phyloP scores from a whole-genome alignment of 2,888 invertebrate genomes.

The Creontiades dilutus region DNA sequence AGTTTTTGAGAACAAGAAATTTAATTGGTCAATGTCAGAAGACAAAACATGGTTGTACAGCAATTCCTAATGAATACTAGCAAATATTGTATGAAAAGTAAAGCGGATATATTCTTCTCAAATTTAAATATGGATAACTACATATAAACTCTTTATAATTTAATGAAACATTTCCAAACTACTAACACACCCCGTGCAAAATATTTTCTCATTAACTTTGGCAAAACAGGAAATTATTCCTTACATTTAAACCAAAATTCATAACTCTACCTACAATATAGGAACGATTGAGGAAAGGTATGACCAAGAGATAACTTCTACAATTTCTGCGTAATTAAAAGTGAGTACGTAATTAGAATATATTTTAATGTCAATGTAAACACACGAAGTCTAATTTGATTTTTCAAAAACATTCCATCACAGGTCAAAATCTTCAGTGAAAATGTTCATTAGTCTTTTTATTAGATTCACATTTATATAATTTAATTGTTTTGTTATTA shows the following conservation, averaged over 20 bases:
- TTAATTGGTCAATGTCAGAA: neutral
- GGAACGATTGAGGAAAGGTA: neutral
- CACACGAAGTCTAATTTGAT: neutral
- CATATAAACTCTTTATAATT: neutral
- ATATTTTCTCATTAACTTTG: neutral
- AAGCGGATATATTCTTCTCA: neutral
- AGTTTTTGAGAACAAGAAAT: no score
- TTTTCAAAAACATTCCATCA: constrained; percentile 31
- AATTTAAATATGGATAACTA: neutral
- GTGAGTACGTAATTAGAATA: neutral
- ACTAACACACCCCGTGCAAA: neutral
- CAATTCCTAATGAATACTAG: no score
- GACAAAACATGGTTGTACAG: no score
- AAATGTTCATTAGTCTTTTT: constrained; percentile 20
- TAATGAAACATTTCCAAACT: neutral
- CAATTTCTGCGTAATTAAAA: neutral
- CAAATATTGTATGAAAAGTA: neutral
- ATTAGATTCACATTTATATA: neutral
- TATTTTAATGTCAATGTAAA: neutral
- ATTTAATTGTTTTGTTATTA: neutral
- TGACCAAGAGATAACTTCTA: neutral
- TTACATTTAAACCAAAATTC: neutral
- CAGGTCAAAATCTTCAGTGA: neutral
- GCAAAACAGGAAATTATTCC: neutral
- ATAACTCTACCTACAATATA: neutral